Conservation (phyloP, 2,888 invertebrate genomes). For the Teleogryllus oceanicus region DNA sequence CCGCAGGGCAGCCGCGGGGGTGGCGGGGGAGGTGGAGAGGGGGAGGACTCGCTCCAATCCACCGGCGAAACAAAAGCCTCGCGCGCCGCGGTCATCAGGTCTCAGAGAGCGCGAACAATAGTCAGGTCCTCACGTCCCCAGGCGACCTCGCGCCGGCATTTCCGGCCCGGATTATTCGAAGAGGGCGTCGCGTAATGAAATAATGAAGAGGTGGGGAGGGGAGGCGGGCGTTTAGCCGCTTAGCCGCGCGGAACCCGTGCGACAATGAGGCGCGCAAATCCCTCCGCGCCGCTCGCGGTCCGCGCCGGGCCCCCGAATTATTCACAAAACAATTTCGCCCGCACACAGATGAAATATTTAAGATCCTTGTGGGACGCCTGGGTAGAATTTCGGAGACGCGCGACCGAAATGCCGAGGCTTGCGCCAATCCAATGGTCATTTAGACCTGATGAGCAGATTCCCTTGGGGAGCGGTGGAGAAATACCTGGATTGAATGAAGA, state of each 20-base stretch:
- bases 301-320: neutral
- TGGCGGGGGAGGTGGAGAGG: neutral
- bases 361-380: neutral
- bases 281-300: neutral
- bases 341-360: constrained; percentile 9
- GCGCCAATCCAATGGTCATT: neutral
- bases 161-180: neutral
- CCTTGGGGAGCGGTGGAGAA: too few species aligned
- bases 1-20: neutral
- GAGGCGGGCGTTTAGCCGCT: neutral
- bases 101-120: neutral
- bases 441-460: neutral
- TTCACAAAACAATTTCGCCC: neutral
- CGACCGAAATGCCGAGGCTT: neutral
- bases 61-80: neutral
- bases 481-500: too few species aligned
- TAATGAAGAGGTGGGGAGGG: neutral
- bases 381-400: neutral
- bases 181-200: neutral
- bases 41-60: neutral
- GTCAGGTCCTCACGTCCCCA: neutral
- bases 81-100: constrained; percentile 6
- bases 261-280: neutral
- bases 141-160: neutral
- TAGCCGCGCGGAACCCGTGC: neutral